Evolutionary conservation across 2,797 vertebrate genomes (phyloP).

Genomic region (Rhincodon typus): DNA sequence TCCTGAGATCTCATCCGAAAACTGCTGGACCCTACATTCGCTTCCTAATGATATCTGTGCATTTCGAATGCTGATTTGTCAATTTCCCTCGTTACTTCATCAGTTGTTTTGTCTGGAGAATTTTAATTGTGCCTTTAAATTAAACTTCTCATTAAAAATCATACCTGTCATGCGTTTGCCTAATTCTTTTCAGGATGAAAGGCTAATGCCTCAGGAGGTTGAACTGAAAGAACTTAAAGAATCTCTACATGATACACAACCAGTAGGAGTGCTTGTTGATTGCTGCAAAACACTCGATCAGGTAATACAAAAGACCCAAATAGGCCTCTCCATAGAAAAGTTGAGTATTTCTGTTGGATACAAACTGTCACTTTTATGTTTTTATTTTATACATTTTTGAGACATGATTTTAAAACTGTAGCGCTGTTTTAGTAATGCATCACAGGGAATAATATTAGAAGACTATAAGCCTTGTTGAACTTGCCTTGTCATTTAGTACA

Average conservation of each 20-base stretch:
- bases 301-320: conserved; percentile 53
- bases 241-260: conserved; percentile 87
- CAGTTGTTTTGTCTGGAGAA: neutral
- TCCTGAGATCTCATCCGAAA: neutral
- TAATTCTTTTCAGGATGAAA: conserved; percentile 62
- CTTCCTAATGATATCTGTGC: neutral
- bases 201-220: conserved; percentile 64
- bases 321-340: neutral
- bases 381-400: neutral
- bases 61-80: neutral
- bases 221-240: conserved; percentile 86
- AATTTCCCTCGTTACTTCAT: neutral
- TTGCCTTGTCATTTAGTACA: no score
- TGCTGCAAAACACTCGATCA: conserved; percentile 89
- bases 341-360: no score
- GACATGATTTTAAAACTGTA: neutral
- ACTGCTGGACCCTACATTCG: neutral
- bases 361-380: neutral
- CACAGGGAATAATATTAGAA: no score
- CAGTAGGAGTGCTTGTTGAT: conserved; percentile 88
- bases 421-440: neutral
- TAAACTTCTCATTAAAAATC: neutral
- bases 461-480: no score
- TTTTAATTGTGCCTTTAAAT: neutral
- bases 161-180: neutral